Evolutionary conservation across 1,140 invertebrate species (phyloP).

Genomic region (Pogonomyrmex californicus): DNA sequence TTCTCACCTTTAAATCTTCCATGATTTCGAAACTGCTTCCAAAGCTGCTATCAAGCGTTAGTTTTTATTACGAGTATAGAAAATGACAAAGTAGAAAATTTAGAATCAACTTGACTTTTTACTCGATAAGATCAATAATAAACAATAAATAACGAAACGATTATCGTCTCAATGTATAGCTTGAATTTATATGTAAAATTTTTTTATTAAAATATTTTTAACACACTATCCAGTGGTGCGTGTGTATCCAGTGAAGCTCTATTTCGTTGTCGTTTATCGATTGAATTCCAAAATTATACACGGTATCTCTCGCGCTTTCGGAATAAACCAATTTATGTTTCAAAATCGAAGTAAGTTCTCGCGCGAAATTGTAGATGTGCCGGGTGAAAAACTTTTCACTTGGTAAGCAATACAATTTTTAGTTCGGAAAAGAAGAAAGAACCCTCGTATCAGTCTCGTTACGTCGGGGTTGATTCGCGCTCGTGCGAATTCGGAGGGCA

Average conservation of each 20-base stretch:
- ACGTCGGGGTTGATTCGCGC: constrained; percentile 39
- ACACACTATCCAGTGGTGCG: background rate
- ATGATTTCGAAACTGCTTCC: background rate
- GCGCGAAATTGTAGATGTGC: background rate
- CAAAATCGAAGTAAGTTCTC: background rate
- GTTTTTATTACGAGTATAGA: background rate
- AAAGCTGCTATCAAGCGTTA: background rate
- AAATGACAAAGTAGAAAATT: background rate
- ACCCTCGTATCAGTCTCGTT: background rate
- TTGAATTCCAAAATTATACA: constrained; percentile 36
- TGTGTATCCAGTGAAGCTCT: background rate
- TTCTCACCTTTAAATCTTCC: background rate
- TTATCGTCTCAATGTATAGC: background rate
- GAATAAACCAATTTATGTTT: background rate
- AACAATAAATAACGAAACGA: background rate
- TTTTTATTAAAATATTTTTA: background rate
- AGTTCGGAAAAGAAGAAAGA: constrained; percentile 1
- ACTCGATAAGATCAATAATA: background rate
- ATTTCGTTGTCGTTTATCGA: constrained; percentile 23
- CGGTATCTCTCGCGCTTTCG: background rate
- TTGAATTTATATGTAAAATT: background rate
- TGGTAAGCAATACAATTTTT: constrained; percentile 2
- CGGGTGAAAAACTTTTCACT: too few relatives aligned
- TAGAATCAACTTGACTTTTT: background rate
- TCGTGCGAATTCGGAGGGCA: constrained; percentile 52